phyloP scores from a whole-genome alignment of 2,888 invertebrate species.

The Drosophila rellima region DNA sequence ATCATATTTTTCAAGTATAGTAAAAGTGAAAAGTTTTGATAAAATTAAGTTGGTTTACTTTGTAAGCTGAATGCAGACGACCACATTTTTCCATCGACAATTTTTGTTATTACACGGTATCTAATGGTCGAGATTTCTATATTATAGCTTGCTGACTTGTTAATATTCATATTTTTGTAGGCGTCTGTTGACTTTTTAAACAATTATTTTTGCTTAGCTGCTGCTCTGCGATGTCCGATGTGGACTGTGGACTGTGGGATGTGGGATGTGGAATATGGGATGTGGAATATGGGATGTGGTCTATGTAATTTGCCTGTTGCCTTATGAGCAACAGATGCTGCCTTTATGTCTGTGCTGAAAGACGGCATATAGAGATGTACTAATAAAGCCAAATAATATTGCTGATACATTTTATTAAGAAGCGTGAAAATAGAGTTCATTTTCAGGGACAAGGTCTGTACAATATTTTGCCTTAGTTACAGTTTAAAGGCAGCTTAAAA shows the following conservation, averaged over 20 bases:
- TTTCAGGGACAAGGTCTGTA: conserved; percentile 22
- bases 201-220: conserved; percentile 25
- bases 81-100: too few relatives aligned
- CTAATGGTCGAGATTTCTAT: neutral
- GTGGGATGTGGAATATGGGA: neutral
- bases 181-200: conserved; percentile 44
- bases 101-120: conserved; percentile 9
- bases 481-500: neutral
- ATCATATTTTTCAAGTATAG: neutral
- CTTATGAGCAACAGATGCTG: conserved; percentile 45
- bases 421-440: conserved; percentile 14
- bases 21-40: too few relatives aligned
- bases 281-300: conserved; percentile 7
- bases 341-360: conserved; percentile 46
- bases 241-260: neutral
- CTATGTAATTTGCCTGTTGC: conserved; percentile 11
- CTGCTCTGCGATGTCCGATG: conserved; percentile 5
- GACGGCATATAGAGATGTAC: conserved; percentile 18
- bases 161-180: conserved; percentile 49
- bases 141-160: neutral
- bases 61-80: too few relatives aligned
- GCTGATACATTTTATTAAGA: conserved; percentile 19
- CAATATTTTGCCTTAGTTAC: neutral
- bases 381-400: conserved; percentile 23
- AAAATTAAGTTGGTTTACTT: too few relatives aligned